Evolutionary conservation across 2,888 invertebrate species (phyloP).

Genomic region (Drosophila anomalipes): DNA sequence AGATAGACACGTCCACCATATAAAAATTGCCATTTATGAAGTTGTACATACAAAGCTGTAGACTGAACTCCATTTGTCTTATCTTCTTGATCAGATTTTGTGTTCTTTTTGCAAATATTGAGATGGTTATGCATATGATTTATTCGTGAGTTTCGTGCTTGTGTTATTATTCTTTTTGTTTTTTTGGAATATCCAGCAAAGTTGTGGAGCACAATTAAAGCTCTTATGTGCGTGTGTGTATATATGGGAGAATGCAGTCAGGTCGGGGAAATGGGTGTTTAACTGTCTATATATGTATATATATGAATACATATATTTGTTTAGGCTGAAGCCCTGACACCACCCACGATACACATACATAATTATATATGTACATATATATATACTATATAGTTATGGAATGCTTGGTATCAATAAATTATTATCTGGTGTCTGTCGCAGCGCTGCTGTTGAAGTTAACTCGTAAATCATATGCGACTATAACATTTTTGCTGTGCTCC

Average conservation of each 20-base stretch:
- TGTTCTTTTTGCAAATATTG: background rate
- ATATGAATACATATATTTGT: background rate
- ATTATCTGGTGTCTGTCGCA: constrained; percentile 72
- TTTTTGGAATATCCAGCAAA: background rate
- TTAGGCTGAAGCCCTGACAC: constrained; percentile 4
- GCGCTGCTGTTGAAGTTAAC: constrained; percentile 26
- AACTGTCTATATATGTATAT: background rate
- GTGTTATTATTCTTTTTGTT: background rate
- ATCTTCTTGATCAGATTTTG: background rate
- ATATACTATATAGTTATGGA: constrained; percentile 33
- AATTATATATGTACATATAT: background rate
- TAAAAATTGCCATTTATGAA: background rate
- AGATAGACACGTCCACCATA: background rate
- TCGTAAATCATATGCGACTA: constrained; percentile 72
- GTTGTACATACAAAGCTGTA: background rate
- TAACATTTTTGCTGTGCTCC: constrained; percentile 33
- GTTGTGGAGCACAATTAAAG: constrained; percentile 8
- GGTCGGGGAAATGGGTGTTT: constrained; percentile 5
- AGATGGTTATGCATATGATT: background rate
- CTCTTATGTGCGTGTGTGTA: constrained; percentile 15
- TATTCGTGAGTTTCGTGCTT: background rate
- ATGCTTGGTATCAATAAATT: constrained; percentile 74
- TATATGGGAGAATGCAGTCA: constrained; percentile 20
- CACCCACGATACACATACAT: constrained; percentile 31
- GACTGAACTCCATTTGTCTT: background rate